These are phyloP conservation scores for Acromyrmex echinatior DNA, from an alignment of 1,140 invertebrate genomes.

Conservation along the genomic window DNA sequence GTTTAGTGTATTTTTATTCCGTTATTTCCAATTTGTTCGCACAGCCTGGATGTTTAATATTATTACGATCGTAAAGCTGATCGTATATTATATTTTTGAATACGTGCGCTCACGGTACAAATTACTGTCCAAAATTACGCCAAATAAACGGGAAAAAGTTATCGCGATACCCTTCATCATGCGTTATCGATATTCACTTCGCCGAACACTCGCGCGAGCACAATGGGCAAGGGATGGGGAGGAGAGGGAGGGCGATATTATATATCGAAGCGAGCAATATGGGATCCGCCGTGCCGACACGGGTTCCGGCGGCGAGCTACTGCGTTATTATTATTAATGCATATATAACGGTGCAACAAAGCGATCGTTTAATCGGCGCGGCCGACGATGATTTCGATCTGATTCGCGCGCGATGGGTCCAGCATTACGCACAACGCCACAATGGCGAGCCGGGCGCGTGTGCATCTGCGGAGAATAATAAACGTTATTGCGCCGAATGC, in stretches of 20 bases:
- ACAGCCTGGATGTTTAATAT: not conserved
- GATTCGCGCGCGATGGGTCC: conserved; percentile 17
- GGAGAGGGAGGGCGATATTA: too few relatives aligned
- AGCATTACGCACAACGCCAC: conserved; percentile 38
- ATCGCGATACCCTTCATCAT: conserved; percentile 29
- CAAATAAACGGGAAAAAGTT: conserved; percentile 46
- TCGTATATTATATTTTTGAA: conserved; percentile 15
- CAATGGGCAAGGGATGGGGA: conserved; percentile 20
- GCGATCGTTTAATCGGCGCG: conserved; percentile 61
- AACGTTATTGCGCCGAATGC: conserved; percentile 65
- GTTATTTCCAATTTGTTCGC: conserved; percentile 15
- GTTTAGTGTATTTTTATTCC: not conserved
- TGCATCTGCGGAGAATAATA: conserved; percentile 62
- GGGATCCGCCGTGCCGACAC: conserved; percentile 4
- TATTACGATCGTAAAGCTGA: conserved; percentile 18
- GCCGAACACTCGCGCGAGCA: conserved; percentile 39
- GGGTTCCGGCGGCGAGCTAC: conserved; percentile 9
- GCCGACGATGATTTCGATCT: conserved; percentile 65
- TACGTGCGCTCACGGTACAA: conserved; percentile 27
- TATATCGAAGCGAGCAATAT: too few relatives aligned
- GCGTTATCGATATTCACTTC: conserved; percentile 61
- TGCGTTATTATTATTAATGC: conserved; percentile 58
- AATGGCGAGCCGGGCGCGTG: conserved; percentile 28
- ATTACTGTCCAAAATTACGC: conserved; percentile 46
- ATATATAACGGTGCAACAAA: conserved; percentile 51